Conservation (phyloP, 2,797 vertebrate species). For the Mormyrops boulengeri region DNA sequence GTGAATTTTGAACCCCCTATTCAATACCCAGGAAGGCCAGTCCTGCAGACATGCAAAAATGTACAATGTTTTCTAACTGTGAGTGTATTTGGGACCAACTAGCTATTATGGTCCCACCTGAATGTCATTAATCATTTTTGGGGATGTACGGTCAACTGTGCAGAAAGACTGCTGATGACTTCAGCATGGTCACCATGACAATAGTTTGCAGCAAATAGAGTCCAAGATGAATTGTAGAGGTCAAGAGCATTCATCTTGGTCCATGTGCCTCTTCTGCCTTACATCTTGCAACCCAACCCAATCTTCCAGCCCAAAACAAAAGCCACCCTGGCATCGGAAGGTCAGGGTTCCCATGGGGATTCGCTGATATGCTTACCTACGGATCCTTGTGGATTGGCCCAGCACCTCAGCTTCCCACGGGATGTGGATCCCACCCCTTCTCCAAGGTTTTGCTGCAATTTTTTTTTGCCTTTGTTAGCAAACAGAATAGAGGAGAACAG, state of each 20-base stretch:
- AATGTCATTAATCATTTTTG: neutral
- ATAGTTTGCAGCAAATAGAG: neutral
- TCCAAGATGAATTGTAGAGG: neutral
- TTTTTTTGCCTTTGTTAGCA: neutral
- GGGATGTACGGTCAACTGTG: neutral
- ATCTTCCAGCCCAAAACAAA: neutral
- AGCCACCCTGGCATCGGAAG: neutral
- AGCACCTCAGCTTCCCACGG: neutral
- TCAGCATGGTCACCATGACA: neutral
- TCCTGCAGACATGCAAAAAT: neutral
- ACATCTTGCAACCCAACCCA: neutral
- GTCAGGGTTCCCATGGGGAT: neutral
- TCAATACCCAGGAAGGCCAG: neutral
- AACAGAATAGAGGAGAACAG: neutral
- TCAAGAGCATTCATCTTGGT: neutral
- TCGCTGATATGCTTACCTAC: neutral
- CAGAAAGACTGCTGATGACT: neutral
- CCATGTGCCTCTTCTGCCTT: neutral
- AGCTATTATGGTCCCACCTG: neutral
- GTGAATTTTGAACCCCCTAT: neutral
- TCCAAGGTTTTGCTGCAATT: neutral
- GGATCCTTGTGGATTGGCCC: neutral
- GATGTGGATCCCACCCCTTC: neutral
- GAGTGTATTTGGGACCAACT: neutral
- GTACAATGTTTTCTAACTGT: neutral